Conservation (phyloP, 2,113 vertebrate genomes). For the Asarcornis scutulata region DNA sequence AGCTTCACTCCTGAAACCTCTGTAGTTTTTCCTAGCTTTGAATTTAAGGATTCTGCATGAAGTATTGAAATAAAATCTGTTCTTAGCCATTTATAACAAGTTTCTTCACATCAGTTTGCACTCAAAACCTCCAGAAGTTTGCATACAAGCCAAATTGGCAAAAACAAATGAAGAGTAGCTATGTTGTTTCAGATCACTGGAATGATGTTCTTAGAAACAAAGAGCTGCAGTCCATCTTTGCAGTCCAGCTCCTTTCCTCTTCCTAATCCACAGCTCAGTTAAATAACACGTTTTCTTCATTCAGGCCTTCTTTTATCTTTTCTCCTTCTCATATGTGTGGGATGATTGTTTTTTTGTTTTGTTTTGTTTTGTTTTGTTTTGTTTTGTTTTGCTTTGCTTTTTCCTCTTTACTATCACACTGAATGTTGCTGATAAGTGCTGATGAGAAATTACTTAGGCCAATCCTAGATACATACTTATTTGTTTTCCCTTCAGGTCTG, state of each 20-base stretch:
- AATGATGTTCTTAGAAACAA: slow-evolving; percentile 21
- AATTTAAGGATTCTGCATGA: neutral
- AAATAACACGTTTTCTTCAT: slow-evolving; percentile 42
- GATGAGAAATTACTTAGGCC: slow-evolving; percentile 17
- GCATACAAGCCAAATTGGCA: neutral
- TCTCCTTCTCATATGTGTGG: neutral
- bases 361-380: neutral
- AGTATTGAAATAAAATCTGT: neutral
- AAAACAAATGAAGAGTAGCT: neutral
- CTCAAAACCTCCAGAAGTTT: neutral
- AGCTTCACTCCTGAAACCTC: neutral
- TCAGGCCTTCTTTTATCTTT: slow-evolving; percentile 52
- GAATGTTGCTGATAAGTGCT: slow-evolving; percentile 13
- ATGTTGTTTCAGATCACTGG: slow-evolving; percentile 22
- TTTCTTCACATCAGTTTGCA: neutral
- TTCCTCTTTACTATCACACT: neutral
- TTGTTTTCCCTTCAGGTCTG: neutral
- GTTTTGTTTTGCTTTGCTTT: neutral
- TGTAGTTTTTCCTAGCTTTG: neutral
- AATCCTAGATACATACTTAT: neutral
- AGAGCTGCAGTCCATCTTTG: slow-evolving; percentile 44
- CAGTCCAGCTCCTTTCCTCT: neutral
- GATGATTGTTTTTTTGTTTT: neutral
- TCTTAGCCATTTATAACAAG: neutral
- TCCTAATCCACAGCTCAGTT: slow-evolving; percentile 24